Base-by-base conservation (phyloP, 2,113 vertebrate genomes). In the Columba livia region DNA sequence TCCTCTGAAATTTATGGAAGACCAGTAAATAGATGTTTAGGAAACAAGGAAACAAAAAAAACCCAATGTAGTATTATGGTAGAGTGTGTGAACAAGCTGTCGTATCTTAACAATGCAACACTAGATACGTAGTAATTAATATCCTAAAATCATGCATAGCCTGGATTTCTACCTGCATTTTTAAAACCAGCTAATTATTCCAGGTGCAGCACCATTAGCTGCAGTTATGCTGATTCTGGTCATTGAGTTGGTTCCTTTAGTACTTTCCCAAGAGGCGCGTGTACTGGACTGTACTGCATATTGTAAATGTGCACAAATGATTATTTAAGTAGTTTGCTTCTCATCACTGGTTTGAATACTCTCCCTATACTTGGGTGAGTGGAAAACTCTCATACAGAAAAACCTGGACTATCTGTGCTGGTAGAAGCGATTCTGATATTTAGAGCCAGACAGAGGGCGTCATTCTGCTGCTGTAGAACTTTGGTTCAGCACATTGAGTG, bases 101-200 rank as follows among this genome's bases (percentile, higher is more conserved):
- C 79, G 13, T 36, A 23, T 28, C 42, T 32, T 48, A 40, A 44
- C 36, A 72, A 16, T 23, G 29, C 23, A 17, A 15, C 34, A 6
- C 11, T 51, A 31, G 31, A 26, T 9, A 34, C 28, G 4, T 36
- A 44, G 8, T 31, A 34, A 36, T 42, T 85, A 5, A 9, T 14
- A 6, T 47, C 6, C 38, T 31, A 50, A 81, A 13, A 13, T 5
- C 2, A 1, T 7, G 2, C 0, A 0, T 13, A 75, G 42, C 34
- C 67, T 70, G 70, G 20, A 54, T 90, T 51, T 61, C 20, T 23
- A 7, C 31, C 8, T 38, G 26, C 6, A 3, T 42, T 67, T 75
- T 48, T 48, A 8, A 42, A 20, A 57, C 0, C 13, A 10, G 11
- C 23, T 54, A 1, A 31, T 57, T 28, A 38, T 24, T 31, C 19